A percentile compares a stretch with the other conserved stretches of the same genome.
Evolutionary conservation across 2,888 invertebrate genomes (phyloP).

Genomic region (Meta bourneti): DNA sequence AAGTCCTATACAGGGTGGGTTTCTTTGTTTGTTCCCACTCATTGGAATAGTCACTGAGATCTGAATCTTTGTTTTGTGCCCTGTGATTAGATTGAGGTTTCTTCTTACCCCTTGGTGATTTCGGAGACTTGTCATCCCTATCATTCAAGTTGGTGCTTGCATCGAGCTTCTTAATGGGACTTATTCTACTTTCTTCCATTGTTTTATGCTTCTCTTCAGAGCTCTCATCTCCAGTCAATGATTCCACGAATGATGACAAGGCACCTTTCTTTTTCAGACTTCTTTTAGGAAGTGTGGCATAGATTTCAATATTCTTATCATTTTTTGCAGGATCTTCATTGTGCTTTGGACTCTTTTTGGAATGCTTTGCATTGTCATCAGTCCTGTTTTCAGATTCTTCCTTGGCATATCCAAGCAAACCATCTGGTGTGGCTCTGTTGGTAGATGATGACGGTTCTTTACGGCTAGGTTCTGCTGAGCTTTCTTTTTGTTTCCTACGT

Average conservation of each 20-base stretch:
- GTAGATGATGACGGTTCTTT: slow-evolving; percentile 82
- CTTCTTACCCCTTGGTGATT: slow-evolving; percentile 61
- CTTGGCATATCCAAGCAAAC: slow-evolving; percentile 26
- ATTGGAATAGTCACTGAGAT: slow-evolving; percentile 74
- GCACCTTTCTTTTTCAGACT: slow-evolving; percentile 83
- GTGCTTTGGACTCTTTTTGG: slow-evolving; percentile 7
- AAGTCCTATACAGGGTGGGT: slow-evolving; percentile 61
- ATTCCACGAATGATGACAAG: slow-evolving; percentile 73
- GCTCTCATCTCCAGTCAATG: slow-evolving; percentile 68
- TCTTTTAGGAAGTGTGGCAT: slow-evolving; percentile 91
- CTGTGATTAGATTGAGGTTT: slow-evolving; percentile 33
- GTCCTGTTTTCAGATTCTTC: slow-evolving; percentile 29
- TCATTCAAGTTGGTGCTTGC: slow-evolving; percentile 18
- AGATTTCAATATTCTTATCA: slow-evolving; percentile 85
- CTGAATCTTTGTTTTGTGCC: slow-evolving; percentile 64
- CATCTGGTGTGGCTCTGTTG: slow-evolving; percentile 24
- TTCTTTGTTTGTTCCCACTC: slow-evolving; percentile 74
- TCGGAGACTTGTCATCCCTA: slow-evolving; percentile 43
- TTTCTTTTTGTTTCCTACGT: slow-evolving; percentile 73
- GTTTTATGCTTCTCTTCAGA: slow-evolving; percentile 59
- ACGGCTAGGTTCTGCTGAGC: slow-evolving; percentile 80
- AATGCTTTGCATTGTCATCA: slow-evolving; percentile 23
- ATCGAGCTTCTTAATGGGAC: neutral
- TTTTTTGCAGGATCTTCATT: slow-evolving; percentile 11
- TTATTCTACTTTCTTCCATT: slow-evolving; percentile 42